Evolutionary conservation across 2,113 vertebrate species (phyloP).

Genomic region (Butorides virescens): DNA sequence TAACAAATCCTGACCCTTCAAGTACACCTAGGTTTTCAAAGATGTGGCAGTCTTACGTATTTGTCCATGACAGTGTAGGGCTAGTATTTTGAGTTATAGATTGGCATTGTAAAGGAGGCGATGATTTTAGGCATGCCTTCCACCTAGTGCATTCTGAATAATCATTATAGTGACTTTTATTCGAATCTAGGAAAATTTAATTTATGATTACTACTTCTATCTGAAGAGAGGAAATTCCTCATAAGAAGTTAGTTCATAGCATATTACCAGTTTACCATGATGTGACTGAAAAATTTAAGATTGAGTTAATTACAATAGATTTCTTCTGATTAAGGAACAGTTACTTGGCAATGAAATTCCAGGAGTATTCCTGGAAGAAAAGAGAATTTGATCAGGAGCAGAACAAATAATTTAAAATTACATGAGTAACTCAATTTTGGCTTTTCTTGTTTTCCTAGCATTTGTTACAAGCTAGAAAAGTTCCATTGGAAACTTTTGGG

Average conservation of each 20-base stretch:
- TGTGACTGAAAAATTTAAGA: not conserved
- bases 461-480: not conserved
- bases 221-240: not conserved
- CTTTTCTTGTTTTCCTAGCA: not conserved
- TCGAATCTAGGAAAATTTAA: not conserved
- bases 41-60: not conserved
- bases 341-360: not conserved
- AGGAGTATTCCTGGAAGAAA: not conserved
- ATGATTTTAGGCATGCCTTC: not conserved
- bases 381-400: not conserved
- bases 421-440: not conserved
- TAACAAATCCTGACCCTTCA: not conserved
- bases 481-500: not conserved
- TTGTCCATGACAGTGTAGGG: not conserved
- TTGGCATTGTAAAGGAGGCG: not conserved
- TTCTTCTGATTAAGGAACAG: not conserved
- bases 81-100: not conserved
- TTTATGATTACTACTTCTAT: not conserved
- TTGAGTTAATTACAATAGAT: not conserved
- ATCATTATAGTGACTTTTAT: not conserved
- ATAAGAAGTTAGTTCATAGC: not conserved
- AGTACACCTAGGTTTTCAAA: not conserved
- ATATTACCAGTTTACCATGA: not conserved
- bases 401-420: not conserved
- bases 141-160: not conserved